Conservation (phyloP, 2,888 invertebrate species). For the Drosophila borborema region DNA sequence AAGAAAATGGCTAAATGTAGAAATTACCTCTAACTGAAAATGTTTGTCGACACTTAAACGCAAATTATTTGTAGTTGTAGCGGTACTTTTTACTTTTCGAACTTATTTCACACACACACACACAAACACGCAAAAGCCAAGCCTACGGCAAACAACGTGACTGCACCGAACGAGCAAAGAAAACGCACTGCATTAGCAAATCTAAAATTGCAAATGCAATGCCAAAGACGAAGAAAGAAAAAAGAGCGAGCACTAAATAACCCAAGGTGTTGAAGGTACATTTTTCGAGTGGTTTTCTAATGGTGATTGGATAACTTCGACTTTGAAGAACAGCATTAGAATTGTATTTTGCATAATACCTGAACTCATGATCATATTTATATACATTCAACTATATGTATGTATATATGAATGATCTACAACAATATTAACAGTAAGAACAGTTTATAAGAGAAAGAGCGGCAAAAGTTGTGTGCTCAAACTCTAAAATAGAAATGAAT, state of each 20-base stretch:
- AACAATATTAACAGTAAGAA: neutral
- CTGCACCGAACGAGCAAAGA: conserved; percentile 43
- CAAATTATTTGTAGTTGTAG: conserved; percentile 10
- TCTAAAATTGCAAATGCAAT: conserved; percentile 39
- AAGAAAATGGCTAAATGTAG: conserved; percentile 39
- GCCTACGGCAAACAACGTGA: conserved; percentile 21
- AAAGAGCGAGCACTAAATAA: conserved; percentile 9
- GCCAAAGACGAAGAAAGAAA: conserved; percentile 10
- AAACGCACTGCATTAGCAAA: conserved; percentile 56
- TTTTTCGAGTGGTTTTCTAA: neutral
- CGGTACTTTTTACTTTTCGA: conserved; percentile 12
- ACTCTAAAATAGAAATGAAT: neutral
- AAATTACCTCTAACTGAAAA: conserved; percentile 28
- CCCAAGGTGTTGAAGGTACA: neutral
- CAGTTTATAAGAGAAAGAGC: too few species aligned
- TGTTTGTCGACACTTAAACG: conserved; percentile 24
- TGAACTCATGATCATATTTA: too few species aligned
- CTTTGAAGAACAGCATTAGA: neutral
- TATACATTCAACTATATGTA: too few species aligned
- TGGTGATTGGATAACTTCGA: conserved; percentile 11
- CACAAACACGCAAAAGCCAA: conserved; percentile 3
- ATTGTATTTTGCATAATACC: too few species aligned
- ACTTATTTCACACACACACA: conserved; percentile 18
- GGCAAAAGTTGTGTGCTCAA: neutral
- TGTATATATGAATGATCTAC: neutral